These are phyloP conservation scores for Andrena fulva DNA, from an alignment of 2,888 invertebrate species.

Conservation along the genomic window DNA sequence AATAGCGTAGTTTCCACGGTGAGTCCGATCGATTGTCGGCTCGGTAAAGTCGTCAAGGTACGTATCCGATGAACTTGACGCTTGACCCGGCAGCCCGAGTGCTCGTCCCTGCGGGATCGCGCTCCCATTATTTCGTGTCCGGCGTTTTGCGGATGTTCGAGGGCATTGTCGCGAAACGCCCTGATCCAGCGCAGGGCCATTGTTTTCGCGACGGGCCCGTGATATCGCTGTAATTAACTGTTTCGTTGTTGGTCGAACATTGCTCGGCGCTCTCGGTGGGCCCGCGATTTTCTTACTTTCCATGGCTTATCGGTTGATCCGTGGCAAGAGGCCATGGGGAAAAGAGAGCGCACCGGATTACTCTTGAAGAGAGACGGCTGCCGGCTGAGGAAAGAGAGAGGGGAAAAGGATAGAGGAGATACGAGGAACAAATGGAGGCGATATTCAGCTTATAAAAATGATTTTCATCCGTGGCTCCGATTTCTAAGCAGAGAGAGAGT, in stretches of 20 bases:
- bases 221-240: slow-evolving; percentile 79
- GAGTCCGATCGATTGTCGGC: slow-evolving; percentile 31
- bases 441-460: neutral
- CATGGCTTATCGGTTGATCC: no score
- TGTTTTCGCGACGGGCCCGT: slow-evolving; percentile 76
- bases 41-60: slow-evolving; percentile 14
- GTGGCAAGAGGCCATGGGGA: neutral
- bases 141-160: slow-evolving; percentile 74
- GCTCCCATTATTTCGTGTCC: slow-evolving; percentile 78
- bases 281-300: slow-evolving; percentile 52
- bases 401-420: neutral
- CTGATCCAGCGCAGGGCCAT: slow-evolving; percentile 77
- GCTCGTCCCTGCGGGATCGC: slow-evolving; percentile 67
- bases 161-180: slow-evolving; percentile 79
- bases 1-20: neutral
- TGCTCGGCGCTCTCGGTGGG: slow-evolving; percentile 46
- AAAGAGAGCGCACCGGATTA: neutral
- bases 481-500: neutral
- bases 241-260: slow-evolving; percentile 74
- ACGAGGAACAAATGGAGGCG: neutral
- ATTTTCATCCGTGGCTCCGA: neutral
- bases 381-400: no score
- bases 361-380: no score
- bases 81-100: slow-evolving; percentile 21
- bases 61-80: slow-evolving; percentile 37